These are phyloP conservation scores for Margarornis squamiger DNA, from an alignment of 2,797 vertebrate genomes.

Conservation along the genomic window DNA sequence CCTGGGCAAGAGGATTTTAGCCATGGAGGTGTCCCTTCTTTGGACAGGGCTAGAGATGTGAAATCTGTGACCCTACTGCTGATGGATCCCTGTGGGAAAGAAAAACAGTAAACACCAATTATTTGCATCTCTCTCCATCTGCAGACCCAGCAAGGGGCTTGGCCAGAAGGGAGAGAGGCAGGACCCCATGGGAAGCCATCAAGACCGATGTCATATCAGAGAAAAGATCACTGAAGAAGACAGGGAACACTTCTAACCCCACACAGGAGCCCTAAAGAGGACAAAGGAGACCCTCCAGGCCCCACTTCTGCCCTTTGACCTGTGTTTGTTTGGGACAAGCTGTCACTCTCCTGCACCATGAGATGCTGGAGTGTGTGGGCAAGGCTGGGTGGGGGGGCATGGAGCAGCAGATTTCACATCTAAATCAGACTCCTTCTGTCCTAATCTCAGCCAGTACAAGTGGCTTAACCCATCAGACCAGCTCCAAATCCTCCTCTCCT, in stretches of 20 bases:
- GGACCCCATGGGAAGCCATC: accelerated
- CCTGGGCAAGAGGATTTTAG: not conserved
- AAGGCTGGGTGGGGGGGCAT: not conserved
- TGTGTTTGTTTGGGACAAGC: not conserved
- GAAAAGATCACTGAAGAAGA: not conserved
- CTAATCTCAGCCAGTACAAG: slow-evolving; percentile 36
- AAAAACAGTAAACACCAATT: not conserved
- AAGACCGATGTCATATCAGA: accelerated
- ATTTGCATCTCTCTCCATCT: not conserved
- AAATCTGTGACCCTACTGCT: not conserved
- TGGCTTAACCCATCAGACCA: slow-evolving; percentile 49
- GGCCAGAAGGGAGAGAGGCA: not conserved
- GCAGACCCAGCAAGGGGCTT: not conserved
- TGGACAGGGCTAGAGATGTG: not conserved
- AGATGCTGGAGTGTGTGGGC: not conserved
- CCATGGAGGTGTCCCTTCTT: not conserved
- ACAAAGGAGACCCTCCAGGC: not conserved
- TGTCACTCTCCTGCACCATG: accelerated
- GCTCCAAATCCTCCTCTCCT: slow-evolving; percentile 49
- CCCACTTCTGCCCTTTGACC: not conserved
- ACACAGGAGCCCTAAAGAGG: not conserved
- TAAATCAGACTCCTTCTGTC: not conserved
- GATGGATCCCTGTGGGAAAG: not conserved
- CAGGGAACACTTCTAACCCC: not conserved
- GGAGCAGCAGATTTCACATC: not conserved